phyloP scores from a whole-genome alignment of 2,888 invertebrate genomes.

The Thelaira solivaga region DNA sequence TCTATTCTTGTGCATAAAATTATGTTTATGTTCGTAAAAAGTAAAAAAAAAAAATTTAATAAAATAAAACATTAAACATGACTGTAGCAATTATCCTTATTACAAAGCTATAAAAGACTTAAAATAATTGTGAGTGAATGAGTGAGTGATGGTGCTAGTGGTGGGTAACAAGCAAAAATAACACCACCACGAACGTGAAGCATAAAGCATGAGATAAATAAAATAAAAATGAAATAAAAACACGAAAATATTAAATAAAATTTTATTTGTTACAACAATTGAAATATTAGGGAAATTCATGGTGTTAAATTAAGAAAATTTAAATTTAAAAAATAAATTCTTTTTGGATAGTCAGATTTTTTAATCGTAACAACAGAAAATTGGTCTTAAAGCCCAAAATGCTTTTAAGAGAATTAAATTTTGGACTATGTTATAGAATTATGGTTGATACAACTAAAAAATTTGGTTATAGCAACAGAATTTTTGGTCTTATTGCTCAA shows the following conservation, averaged over 20 bases:
- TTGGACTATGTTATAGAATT: too few relatives aligned
- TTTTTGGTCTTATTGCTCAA: too few relatives aligned
- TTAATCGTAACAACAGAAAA: too few relatives aligned
- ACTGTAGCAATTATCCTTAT: constrained; percentile 72
- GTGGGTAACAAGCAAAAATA: not conserved
- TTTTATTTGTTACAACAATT: constrained; percentile 15
- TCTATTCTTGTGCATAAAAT: constrained; percentile 51
- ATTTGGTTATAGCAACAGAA: too few relatives aligned
- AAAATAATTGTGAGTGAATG: not conserved
- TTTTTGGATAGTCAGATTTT: too few relatives aligned
- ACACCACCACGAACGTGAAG: too few relatives aligned
- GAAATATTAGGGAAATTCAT: not conserved
- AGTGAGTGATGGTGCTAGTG: too few relatives aligned
- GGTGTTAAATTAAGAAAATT: not conserved
- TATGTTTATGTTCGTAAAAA: constrained; percentile 71
- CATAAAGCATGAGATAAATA: not conserved
- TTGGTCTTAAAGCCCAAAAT: too few relatives aligned
- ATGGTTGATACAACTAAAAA: too few relatives aligned
- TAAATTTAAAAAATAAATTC: too few relatives aligned
- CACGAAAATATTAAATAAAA: constrained; percentile 39
- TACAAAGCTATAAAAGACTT: constrained; percentile 65
- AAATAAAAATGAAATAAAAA: constrained; percentile 37
- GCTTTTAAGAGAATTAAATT: too few relatives aligned
- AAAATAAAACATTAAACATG: constrained; percentile 65
- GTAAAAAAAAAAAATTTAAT: too few relatives aligned